phyloP scores from a whole-genome alignment of 2,797 vertebrate species.

The Lithobates sylvaticus region DNA sequence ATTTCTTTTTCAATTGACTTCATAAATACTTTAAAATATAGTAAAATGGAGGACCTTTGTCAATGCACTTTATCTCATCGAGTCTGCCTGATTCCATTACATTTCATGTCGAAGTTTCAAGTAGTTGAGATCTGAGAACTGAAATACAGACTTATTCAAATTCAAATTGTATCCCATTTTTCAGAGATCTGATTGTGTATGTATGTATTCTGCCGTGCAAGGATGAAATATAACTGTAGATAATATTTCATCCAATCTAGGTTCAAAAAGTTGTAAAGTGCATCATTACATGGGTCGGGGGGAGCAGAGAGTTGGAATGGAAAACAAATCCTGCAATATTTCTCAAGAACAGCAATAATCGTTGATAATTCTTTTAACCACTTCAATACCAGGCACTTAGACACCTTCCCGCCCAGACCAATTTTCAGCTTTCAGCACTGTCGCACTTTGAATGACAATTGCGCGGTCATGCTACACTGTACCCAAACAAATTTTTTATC shows the following conservation, averaged over 20 bases:
- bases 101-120: conserved; percentile 36
- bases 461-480: too few relatives aligned
- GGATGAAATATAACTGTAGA: neutral
- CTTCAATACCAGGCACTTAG: too few relatives aligned
- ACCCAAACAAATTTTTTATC: too few relatives aligned
- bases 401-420: too few relatives aligned
- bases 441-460: too few relatives aligned
- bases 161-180: conserved; percentile 34
- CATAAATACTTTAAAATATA: neutral
- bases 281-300: conserved; percentile 7
- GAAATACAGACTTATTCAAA: conserved; percentile 49
- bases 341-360: neutral
- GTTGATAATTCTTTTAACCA: neutral
- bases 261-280: conserved; percentile 27
- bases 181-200: conserved; percentile 38
- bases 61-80: conserved; percentile 1
- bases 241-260: conserved; percentile 30
- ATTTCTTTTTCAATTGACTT: too few relatives aligned
- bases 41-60: neutral
- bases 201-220: conserved; percentile 31
- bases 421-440: too few relatives aligned
- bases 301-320: neutral
- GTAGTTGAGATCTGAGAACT: conserved; percentile 16
- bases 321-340: neutral
- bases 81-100: conserved; percentile 37